phyloP scores from a whole-genome alignment of 2,888 invertebrate genomes.

The Amblyteles armatorius region DNA sequence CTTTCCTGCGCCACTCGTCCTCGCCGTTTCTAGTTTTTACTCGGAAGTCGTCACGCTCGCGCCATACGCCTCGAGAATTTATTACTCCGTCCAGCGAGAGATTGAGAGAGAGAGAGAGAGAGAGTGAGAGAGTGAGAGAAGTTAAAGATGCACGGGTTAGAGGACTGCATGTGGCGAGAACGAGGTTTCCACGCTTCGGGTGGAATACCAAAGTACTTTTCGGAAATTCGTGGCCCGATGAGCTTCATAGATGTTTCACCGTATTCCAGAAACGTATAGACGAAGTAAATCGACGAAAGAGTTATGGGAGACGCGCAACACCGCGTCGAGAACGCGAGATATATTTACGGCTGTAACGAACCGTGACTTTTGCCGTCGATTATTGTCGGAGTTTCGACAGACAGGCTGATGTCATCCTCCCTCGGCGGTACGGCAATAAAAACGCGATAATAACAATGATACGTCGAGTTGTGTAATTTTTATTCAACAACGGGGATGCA shows the following conservation, averaged over 20 bases:
- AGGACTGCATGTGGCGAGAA: slow-evolving; percentile 42
- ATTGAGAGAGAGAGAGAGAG: neutral
- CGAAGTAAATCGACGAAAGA: slow-evolving; percentile 61
- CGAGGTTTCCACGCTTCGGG: slow-evolving; percentile 58
- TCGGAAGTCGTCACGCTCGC: slow-evolving; percentile 62
- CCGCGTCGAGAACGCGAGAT: slow-evolving; percentile 4
- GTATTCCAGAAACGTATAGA: slow-evolving; percentile 56
- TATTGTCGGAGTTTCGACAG: slow-evolving; percentile 43
- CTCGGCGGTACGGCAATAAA: slow-evolving; percentile 5
- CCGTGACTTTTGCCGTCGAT: slow-evolving; percentile 16
- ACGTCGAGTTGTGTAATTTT: slow-evolving; percentile 45
- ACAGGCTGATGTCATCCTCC: slow-evolving; percentile 27
- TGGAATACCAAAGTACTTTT: slow-evolving; percentile 67
- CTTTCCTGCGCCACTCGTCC: neutral
- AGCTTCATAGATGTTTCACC: slow-evolving; percentile 25
- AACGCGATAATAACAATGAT: slow-evolving; percentile 29
- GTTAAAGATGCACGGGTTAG: neutral
- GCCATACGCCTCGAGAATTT: slow-evolving; percentile 59
- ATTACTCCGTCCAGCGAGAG: slow-evolving; percentile 40
- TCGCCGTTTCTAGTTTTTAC: slow-evolving; percentile 32
- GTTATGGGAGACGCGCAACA: slow-evolving; percentile 28
- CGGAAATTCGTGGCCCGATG: slow-evolving; percentile 51
- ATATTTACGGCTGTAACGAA: slow-evolving; percentile 6
- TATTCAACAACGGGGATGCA: slow-evolving; percentile 36
- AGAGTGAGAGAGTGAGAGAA: no score